These are phyloP conservation scores for Marmota flaviventris DNA, from an alignment of 2,113 vertebrate genomes.

Conservation along the genomic window DNA sequence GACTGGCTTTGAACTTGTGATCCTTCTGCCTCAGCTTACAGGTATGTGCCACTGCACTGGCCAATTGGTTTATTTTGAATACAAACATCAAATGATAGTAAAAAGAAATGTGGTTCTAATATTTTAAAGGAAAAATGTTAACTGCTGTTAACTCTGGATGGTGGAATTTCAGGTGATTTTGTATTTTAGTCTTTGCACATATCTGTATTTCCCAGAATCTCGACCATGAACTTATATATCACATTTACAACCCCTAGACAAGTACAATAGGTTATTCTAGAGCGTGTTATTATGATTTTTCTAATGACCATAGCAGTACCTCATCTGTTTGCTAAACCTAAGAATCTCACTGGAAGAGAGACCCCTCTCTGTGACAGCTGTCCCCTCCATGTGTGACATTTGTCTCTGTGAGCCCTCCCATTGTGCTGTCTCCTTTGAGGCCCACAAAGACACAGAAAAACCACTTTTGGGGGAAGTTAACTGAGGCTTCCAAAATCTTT, in stretches of 20 bases:
- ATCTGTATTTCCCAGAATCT: conserved; percentile 1
- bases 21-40: too few relatives aligned
- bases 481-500: not conserved
- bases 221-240: not conserved
- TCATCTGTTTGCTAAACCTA: not conserved
- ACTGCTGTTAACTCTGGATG: not conserved
- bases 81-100: not conserved
- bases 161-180: not conserved
- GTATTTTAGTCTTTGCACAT: not conserved
- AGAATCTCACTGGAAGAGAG: not conserved
- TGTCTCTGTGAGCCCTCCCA: not conserved
- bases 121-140: not conserved
- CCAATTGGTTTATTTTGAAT: not conserved
- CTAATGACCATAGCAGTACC: not conserved
- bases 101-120: not conserved
- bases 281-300: not conserved
- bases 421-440: not conserved
- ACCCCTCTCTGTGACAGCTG: not conserved
- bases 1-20: too few relatives aligned
- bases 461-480: not conserved
- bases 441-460: not conserved
- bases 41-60: too few relatives aligned
- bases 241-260: not conserved
- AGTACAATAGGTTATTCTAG: not conserved
- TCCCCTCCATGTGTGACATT: too few relatives aligned